Percentiles rank a stretch among this genome's conserved stretches.
Evolutionary conservation across 1,140 invertebrate genomes (phyloP).

Genomic region (Heliconius himera): DNA sequence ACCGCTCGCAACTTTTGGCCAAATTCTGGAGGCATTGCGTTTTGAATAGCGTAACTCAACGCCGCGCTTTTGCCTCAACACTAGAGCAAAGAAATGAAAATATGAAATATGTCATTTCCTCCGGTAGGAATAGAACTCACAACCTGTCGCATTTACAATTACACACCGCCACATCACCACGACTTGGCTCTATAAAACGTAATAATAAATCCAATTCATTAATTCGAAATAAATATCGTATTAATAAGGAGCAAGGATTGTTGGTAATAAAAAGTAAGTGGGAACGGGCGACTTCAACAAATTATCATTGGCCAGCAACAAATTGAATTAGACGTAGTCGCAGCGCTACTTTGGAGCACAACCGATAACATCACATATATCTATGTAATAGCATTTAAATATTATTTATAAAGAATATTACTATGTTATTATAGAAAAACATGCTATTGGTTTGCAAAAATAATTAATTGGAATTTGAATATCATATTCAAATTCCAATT

Average conservation of each 20-base stretch:
- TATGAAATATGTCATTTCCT: too few relatives aligned
- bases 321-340: conserved; percentile 52
- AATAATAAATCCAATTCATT: background rate
- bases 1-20: too few relatives aligned
- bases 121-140: too few relatives aligned
- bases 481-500: too few relatives aligned
- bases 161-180: too few relatives aligned
- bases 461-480: too few relatives aligned
- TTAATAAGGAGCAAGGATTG: conserved; percentile 4
- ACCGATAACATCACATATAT: conserved; percentile 20
- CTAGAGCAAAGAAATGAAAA: too few relatives aligned
- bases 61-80: too few relatives aligned
- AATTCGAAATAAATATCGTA: background rate
- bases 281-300: conserved; percentile 47
- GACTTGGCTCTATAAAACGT: background rate
- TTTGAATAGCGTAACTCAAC: too few relatives aligned
- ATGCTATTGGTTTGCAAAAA: too few relatives aligned
- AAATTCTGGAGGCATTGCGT: too few relatives aligned
- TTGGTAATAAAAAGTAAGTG: conserved; percentile 26
- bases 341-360: conserved; percentile 18
- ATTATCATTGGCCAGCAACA: conserved; percentile 54
- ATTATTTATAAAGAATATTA: conserved; percentile 4
- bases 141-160: too few relatives aligned
- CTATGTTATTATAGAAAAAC: background rate
- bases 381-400: conserved; percentile 7